Conservation (phyloP, 1,140 invertebrate genomes). For the Saccostrea echinata region DNA sequence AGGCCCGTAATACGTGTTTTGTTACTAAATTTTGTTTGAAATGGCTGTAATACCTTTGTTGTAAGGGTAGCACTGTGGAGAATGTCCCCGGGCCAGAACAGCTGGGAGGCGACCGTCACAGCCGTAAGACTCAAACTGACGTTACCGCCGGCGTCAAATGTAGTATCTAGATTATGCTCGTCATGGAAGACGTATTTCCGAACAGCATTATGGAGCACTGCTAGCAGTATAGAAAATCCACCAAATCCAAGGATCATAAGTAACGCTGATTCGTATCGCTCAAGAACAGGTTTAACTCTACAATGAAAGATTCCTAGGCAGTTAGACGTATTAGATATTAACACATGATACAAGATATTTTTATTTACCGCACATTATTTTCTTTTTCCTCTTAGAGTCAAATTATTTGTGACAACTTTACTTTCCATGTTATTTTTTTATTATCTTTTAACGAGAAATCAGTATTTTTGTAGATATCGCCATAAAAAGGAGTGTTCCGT, state of each 20-base stretch:
- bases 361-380: no score
- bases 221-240: slow-evolving; percentile 74
- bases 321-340: not conserved
- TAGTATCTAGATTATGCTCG: slow-evolving; percentile 77
- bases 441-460: no score
- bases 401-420: no score
- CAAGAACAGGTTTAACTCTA: slow-evolving; percentile 70
- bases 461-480: no score
- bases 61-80: slow-evolving; percentile 75
- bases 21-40: not conserved
- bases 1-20: no score
- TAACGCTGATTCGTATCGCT: slow-evolving; percentile 71
- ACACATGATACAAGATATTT: no score
- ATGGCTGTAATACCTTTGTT: slow-evolving; percentile 68
- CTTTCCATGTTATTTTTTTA: no score
- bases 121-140: slow-evolving; percentile 74
- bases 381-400: no score
- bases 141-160: slow-evolving; percentile 80
- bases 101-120: slow-evolving; percentile 75
- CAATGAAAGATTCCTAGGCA: slow-evolving; percentile 6
- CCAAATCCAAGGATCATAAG: slow-evolving; percentile 76
- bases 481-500: no score
- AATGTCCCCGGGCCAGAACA: slow-evolving; percentile 76
- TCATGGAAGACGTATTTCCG: slow-evolving; percentile 76
- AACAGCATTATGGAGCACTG: slow-evolving; percentile 72